A percentile compares a stretch with the other conserved stretches of the same genome.
Conservation (phyloP, 2,113 vertebrate species). For the Centropristis striata region DNA sequence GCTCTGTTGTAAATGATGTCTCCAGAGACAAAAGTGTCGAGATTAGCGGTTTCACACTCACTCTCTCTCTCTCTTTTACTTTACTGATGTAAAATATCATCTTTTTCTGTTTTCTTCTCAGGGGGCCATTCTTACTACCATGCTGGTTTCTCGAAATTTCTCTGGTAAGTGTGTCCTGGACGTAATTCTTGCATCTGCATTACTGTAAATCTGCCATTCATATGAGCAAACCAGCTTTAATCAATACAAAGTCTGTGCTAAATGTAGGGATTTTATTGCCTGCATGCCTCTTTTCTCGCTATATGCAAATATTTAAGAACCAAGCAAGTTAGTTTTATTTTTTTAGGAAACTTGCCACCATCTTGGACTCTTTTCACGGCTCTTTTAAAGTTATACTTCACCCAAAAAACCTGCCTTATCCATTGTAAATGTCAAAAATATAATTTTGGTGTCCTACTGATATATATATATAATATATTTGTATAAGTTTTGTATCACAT, state of each 20-base stretch:
- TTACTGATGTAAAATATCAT: background rate
- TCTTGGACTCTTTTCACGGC: background rate
- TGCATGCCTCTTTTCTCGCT: background rate
- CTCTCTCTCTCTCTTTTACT: background rate
- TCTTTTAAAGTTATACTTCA: background rate
- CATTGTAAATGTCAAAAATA: background rate
- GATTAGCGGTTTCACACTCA: conserved; percentile 13
- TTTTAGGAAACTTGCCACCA: conserved; percentile 19
- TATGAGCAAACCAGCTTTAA: background rate
- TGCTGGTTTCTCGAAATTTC: conserved; percentile 97
- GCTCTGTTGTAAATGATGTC: conserved; percentile 15
- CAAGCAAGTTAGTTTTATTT: background rate
- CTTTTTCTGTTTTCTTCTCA: conserved; percentile 60
- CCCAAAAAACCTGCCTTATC: background rate
- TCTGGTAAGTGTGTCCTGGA: conserved; percentile 88
- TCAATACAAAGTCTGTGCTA: background rate
- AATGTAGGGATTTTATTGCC: background rate
- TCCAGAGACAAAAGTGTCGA: conserved; percentile 8
- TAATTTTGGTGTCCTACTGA: background rate
- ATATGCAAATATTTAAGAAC: background rate
- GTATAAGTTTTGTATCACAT: conserved; percentile 24
- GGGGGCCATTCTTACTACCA: conserved; percentile 97
- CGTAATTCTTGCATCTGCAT: background rate
- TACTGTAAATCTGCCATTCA: background rate
- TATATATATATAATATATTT: background rate